Base-by-base conservation (phyloP, 2,797 vertebrate genomes). In the Ceyx erithaca region DNA sequence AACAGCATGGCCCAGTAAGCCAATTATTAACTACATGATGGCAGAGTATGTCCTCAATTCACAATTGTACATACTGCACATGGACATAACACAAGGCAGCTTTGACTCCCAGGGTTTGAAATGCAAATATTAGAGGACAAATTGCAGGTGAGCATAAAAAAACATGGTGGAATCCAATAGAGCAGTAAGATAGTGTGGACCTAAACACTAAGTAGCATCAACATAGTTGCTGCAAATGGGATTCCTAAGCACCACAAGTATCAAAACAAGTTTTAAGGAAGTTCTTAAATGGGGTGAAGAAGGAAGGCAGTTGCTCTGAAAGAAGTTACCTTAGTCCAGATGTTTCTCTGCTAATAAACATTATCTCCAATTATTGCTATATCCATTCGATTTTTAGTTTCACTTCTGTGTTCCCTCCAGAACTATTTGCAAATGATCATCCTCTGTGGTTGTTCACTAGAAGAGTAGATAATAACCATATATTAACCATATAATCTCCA, bases 311-410 rank as follows among this genome's bases (percentile, higher is more conserved):
- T 35, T 80, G 25, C 21, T 16, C 67, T 62, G 35, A 73, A 64
- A 79, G 17, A 51, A 72, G 26, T 30, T 75, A 43, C 14, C 61
- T 0, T 4, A 58, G 10, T 78, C 10, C 14, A 80, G 0, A 49
- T 43, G 4, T 31, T 31, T 31, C 14, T 80, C 61, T 67, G 55
- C 17, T 68, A n/a, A 46, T 73, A 88, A 46, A 2, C 1, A 3
- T 61, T 77, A 43, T 54, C 66, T 78, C 12, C 26, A 31, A 54
- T 10, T 71, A 28, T 33, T 14, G 23, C 25, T 54, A 70, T 59
- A 31, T 30, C n/a, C 9, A 28, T 68, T 82, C 73, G 31, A 19
- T 75, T 89, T 80, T 85, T 52, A 54, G 9, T 95, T 85, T 89
- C 30, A 59, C 5, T 23, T 58, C 26, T 82, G n/a, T 2, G 7